Percentiles rank a stretch among this genome's conserved stretches.
Evolutionary conservation across 30 jellyfish, hydroid and myxozoan species (phyloP).

Genomic region (Chironex yamaguchii): DNA sequence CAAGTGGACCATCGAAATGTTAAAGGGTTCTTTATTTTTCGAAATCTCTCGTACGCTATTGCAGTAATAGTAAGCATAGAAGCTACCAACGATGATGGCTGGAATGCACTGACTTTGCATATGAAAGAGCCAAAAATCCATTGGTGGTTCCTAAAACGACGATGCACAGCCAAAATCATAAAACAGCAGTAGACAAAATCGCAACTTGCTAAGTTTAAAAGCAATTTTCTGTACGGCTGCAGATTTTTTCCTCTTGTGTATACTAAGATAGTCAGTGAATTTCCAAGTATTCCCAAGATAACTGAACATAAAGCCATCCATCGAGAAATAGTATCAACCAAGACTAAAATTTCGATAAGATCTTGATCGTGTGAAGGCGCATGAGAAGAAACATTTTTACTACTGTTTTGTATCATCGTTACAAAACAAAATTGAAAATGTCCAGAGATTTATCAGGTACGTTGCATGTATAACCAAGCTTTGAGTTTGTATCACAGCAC

Average conservation of each 20-base stretch:
- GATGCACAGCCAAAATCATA: conserved; percentile 44
- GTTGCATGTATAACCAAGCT: no score
- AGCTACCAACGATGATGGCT: conserved; percentile 22
- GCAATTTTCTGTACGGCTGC: conserved; percentile 20
- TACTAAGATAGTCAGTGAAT: conserved; percentile 34
- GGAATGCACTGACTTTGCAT: conserved; percentile 24
- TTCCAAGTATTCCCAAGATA: conserved; percentile 34
- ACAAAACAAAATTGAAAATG: no score
- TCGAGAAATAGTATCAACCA: conserved; percentile 17
- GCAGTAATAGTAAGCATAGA: conserved; percentile 65
- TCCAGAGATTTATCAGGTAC: no score
- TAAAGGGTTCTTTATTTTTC: conserved; percentile 46
- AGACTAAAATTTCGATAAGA: neutral
- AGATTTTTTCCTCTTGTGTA: neutral
- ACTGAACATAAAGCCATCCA: conserved; percentile 55
- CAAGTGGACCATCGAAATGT: conserved; percentile 5
- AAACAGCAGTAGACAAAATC: conserved; percentile 46
- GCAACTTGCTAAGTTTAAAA: conserved; percentile 42
- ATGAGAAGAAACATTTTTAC: no score
- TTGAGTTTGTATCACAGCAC: no score
- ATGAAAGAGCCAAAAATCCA: conserved; percentile 62
- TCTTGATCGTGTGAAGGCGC: no score
- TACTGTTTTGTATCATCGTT: no score
- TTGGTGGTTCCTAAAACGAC: conserved; percentile 33
- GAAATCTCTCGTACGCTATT: conserved; percentile 62